Evolutionary conservation across 1,140 invertebrate genomes (phyloP), one percentile per base, ranked within the genome.

Genomic region (Protaetia brevitarsis): DNA sequence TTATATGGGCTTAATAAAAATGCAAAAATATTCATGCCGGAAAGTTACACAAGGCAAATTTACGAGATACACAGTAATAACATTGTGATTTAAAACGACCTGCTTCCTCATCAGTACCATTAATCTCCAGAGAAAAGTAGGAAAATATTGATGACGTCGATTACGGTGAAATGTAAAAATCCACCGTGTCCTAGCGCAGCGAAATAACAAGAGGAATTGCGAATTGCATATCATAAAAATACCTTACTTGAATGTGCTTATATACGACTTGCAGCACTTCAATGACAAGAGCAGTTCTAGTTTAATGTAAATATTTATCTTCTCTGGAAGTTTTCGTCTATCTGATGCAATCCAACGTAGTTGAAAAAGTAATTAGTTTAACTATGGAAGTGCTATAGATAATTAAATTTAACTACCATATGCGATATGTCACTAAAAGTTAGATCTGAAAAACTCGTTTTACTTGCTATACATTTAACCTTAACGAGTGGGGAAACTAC

Each of bases 251-350:
- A 23, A 51, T 51, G 41, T 51, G 26, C 41, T 51, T 51, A n/a
- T 51, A 51, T 51, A 51, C 19, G 41, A 51, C 41, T 51, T 51
- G 41, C 19, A 51, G 13, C 21, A 51, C 21, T 51, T 51, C 21
- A 23, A 51, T 10, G 41, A 10, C 5, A 5, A 23, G 41, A 51
- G 26, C 8, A 19, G 26, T 51, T 51, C 11, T 51, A 51, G 41
- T 10, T 51, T 10, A 34, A 51, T 23, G 41, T 51, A 51, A 51
- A 51, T 51, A 19, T 51, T n/a, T 41, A 41, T 23, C 41, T n/a
- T n/a, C n/a, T n/a, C n/a, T n/a, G n/a, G n/a, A n/a, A n/a, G n/a
- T n/a, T n/a, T n/a, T n/a, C n/a, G n/a, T n/a, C n/a, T n/a, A n/a
- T n/a, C n/a, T n/a, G n/a, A n/a, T n/a, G n/a, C n/a, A n/a, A n/a